These are phyloP conservation scores for Oceanodroma leucorhoa DNA, from an alignment of 2,797 vertebrate species.

Conservation along the genomic window DNA sequence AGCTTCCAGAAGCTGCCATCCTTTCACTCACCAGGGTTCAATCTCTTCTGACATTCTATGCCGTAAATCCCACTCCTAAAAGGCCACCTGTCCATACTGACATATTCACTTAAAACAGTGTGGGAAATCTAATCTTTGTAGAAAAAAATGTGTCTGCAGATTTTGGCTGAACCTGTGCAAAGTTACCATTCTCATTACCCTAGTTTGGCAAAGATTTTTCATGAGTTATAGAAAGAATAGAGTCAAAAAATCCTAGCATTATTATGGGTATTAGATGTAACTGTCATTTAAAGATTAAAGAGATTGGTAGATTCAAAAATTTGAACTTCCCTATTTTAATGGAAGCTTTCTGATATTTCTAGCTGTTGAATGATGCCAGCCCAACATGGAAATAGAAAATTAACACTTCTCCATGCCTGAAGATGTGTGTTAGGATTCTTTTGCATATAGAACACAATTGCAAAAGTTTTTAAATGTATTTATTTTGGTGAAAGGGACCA, in stretches of 20 bases:
- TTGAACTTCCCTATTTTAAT: not conserved
- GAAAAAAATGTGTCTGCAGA: not conserved
- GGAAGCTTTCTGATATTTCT: not conserved
- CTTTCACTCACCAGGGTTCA: not conserved
- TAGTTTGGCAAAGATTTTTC: not conserved
- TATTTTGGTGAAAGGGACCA: not conserved
- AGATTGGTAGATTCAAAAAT: not conserved
- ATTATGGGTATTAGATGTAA: not conserved
- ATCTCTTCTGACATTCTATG: not conserved
- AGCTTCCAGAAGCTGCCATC: not conserved
- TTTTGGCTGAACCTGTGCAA: not conserved
- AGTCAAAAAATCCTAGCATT: not conserved
- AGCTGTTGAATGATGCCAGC: not conserved
- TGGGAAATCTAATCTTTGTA: not conserved
- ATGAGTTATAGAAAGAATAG: not conserved
- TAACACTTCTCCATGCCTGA: not conserved
- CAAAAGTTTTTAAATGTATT: not conserved
- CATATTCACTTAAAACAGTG: not conserved
- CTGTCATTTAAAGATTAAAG: not conserved
- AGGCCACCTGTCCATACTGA: not conserved
- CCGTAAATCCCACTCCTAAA: not conserved
- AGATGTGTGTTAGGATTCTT: not conserved
- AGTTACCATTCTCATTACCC: not conserved
- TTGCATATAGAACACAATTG: not conserved
- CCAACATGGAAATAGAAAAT: not conserved